Percentiles rank a stretch among this genome's conserved stretches.
Conservation (phyloP, 2,113 vertebrate species). For the Muntiacus muntjak region DNA sequence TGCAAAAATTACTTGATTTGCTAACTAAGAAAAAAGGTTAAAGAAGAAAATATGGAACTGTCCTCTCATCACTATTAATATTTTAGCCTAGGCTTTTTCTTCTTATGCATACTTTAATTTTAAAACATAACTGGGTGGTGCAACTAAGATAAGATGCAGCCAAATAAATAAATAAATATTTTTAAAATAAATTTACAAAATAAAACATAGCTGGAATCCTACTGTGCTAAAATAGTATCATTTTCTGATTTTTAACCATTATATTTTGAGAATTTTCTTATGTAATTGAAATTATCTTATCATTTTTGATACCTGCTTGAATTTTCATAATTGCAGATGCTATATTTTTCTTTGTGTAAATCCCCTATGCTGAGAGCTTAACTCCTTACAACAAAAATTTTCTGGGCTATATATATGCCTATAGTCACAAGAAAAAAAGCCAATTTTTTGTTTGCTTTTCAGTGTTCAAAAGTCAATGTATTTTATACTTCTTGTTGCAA, state of each 20-base stretch:
- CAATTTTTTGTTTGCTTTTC: not conserved
- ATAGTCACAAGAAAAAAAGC: not conserved
- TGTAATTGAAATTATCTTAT: not conserved
- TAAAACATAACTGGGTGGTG: constrained; percentile 4
- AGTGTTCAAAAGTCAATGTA: not conserved
- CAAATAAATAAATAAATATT: not conserved
- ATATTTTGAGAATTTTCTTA: not conserved
- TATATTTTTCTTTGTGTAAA: not conserved
- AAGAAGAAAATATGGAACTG: not conserved
- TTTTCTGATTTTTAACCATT: not conserved
- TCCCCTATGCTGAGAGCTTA: not conserved
- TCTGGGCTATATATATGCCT: not conserved
- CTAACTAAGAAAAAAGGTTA: constrained; percentile 28
- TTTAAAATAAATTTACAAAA: not conserved
- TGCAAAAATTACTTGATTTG: constrained; percentile 28
- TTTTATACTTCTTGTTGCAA: not conserved
- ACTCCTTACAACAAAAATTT: not conserved
- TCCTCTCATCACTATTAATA: not conserved
- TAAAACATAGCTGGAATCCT: not conserved
- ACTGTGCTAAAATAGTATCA: not conserved
- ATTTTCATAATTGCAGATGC: not conserved
- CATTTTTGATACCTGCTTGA: not conserved
- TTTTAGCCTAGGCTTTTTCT: not conserved
- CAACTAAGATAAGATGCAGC: not conserved
- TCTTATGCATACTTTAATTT: constrained; percentile 39